Conservation (phyloP, 1,140 invertebrate species). For the Drosophila mojavensis region DNA sequence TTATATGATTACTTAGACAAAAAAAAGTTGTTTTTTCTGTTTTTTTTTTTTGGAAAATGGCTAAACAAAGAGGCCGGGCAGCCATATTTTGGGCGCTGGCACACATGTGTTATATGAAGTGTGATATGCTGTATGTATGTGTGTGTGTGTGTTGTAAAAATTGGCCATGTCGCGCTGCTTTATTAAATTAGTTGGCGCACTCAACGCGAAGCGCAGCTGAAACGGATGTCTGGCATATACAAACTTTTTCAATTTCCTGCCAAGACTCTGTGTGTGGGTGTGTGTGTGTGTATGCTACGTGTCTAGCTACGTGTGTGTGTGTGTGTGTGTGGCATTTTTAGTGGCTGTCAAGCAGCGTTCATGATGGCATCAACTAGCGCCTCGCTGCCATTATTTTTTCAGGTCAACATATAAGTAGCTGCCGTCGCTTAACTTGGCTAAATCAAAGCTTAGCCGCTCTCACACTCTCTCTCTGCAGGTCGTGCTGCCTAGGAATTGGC, state of each 20-base stretch:
- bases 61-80: constrained; percentile 35
- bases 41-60: constrained; percentile 46
- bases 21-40: constrained; percentile 20
- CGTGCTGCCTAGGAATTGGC: background rate
- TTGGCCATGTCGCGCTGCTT: constrained; percentile 67
- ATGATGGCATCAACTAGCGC: constrained; percentile 43
- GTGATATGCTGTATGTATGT: constrained; percentile 21
- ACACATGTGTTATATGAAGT: constrained; percentile 23
- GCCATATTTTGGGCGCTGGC: constrained; percentile 33
- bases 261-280: constrained; percentile 1
- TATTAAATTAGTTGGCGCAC: constrained; percentile 78
- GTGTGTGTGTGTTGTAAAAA: constrained; percentile 52
- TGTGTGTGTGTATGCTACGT: constrained; percentile 4
- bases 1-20: constrained; percentile 72
- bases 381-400: constrained; percentile 28
- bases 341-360: constrained; percentile 51
- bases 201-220: constrained; percentile 62
- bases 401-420: constrained; percentile 58
- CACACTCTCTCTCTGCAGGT: background rate
- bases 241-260: constrained; percentile 81
- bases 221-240: constrained; percentile 72
- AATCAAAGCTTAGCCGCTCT: constrained; percentile 2
- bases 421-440: background rate
- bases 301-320: background rate
- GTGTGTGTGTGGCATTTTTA: constrained; percentile 39